Base-by-base conservation (phyloP, 2,888 invertebrate species). In the Agrotis clavis region DNA sequence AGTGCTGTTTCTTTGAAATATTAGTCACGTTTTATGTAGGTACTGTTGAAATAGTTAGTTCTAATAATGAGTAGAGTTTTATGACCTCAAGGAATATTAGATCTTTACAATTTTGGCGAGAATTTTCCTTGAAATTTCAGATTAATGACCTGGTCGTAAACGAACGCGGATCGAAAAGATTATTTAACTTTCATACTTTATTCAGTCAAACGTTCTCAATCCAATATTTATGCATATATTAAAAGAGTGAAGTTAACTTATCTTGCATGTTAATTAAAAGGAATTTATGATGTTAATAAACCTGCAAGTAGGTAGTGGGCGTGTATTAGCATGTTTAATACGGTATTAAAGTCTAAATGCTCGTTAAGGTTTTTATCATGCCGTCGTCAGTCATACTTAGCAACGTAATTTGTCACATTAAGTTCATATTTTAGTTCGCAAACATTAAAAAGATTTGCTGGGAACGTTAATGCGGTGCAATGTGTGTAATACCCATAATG, bases 391-490 rank as follows among this genome's bases (percentile, higher is more conserved):
- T 74, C 47, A 79, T 63, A 19, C 57, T 47, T 50, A 56, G 18
- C 13, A 41, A 41, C n/a, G 18, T 71, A 51, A 78, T 54, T 13
- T 48, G 57, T 63, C 16, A 54, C 18, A 65, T 82, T 65, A 79
- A 69, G 19, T 59, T 54, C 61, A 74, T 74, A 51, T 66, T 67
- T 59, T 41, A 62, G 62, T 67, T 65, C 14, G 45, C 60, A 71
- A 63, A 74, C 66, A 75, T 78, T 59, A 67, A 69, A 80, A 72
- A 62, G 61, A 70, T 86, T 74, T 71, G 65, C 48, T 21, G 45
- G 19, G 74, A 74, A 84, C 63, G 71, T 71, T 86, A 86, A 82
- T 84, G 68, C 54, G 53, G 61, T 45, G 74, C 68, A 70, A 79
- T 73, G 77, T 81, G 73, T 63, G 41, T 71, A 79, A 79, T 82